Evolutionary conservation across 2,888 invertebrate species (phyloP).

Genomic region (Nymphalis polychloros): DNA sequence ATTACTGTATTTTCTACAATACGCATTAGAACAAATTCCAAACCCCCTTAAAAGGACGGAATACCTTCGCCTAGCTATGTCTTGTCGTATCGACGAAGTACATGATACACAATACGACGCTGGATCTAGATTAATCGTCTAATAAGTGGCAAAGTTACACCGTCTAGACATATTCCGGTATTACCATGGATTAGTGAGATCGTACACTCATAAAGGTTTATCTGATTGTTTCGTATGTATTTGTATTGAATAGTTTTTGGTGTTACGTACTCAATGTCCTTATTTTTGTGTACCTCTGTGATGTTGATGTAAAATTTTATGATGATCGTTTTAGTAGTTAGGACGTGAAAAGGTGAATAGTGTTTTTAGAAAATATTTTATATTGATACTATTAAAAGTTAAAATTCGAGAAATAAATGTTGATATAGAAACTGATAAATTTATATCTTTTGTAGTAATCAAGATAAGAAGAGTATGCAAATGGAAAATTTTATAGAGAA

Average conservation of each 20-base stretch:
- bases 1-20: too few species aligned
- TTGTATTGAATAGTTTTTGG: not conserved
- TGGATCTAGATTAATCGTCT: slow-evolving; percentile 50
- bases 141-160: slow-evolving; percentile 55
- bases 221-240: not conserved
- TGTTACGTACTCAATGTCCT: too few species aligned
- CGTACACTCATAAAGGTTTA: not conserved
- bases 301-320: too few species aligned
- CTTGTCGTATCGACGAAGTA: slow-evolving; percentile 6
- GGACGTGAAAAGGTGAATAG: too few species aligned
- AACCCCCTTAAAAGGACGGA: too few species aligned
- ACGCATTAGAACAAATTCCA: too few species aligned
- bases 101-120: slow-evolving; percentile 11
- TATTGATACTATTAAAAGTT: too few species aligned
- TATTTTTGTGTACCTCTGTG: too few species aligned
- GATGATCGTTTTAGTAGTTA: too few species aligned
- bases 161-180: slow-evolving; percentile 64
- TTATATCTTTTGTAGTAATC: not conserved
- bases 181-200: slow-evolving; percentile 40
- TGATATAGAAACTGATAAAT: not conserved
- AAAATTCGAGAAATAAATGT: not conserved
- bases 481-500: not conserved
- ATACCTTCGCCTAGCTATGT: not conserved
- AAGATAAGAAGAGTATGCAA: not conserved
- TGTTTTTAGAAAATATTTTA: too few species aligned